Conservation (phyloP, 2,888 invertebrate species). For the Pollenia angustigena region DNA sequence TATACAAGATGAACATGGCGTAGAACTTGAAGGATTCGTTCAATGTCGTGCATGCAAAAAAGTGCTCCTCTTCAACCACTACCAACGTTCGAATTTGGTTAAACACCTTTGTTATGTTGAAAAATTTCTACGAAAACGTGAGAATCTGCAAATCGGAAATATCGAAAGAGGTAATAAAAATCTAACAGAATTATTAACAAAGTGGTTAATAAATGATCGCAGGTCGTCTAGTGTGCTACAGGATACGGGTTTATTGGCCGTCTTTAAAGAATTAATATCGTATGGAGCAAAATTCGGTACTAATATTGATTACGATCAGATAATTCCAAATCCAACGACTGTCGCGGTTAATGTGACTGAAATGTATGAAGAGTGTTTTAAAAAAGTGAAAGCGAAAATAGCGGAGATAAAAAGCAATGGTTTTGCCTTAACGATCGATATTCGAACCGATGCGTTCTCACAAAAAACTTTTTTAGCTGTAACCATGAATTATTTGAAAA, state of each 20-base stretch:
- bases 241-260: not conserved
- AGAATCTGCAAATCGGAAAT: not conserved
- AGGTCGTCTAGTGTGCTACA: not conserved
- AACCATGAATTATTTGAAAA: constrained; percentile 14
- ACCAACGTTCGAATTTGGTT: not conserved
- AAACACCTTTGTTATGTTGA: constrained; percentile 1
- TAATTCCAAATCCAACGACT: not conserved
- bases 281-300: constrained; percentile 16
- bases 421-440: not conserved
- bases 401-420: not conserved
- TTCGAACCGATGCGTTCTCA: not conserved
- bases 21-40: not conserved
- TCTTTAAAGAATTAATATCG: constrained; percentile 15
- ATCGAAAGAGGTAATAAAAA: not conserved
- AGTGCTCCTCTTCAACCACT: not conserved
- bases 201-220: constrained; percentile 12
- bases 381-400: not conserved
- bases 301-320: not conserved
- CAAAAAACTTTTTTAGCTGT: not conserved
- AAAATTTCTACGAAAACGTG: not conserved
- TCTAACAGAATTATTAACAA: constrained; percentile 5
- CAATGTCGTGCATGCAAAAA: constrained; percentile 3
- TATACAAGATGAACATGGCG: constrained; percentile 6
- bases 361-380: not conserved
- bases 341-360: not conserved